phyloP scores from a whole-genome alignment of 2,888 invertebrate species.

The Hydropsyche betteni region DNA sequence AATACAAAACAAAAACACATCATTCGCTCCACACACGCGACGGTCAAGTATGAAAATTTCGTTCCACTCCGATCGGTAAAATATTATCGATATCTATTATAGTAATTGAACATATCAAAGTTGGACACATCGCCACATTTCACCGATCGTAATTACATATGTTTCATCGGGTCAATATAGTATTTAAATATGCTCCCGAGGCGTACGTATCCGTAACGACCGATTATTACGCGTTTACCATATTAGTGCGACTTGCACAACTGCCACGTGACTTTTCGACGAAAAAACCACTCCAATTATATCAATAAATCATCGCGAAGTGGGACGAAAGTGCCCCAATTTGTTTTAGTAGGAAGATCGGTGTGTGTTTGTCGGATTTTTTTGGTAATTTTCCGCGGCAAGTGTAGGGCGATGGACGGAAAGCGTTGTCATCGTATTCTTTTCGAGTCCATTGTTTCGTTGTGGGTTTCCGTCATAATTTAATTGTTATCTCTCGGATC shows the following conservation, averaged over 20 bases:
- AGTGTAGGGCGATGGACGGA: not conserved
- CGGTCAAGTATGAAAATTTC: not conserved
- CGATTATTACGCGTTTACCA: constrained; percentile 11
- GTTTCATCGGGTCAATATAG: constrained; percentile 19
- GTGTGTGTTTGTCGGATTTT: too few relatives aligned
- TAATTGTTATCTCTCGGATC: not conserved
- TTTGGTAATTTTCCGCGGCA: too few relatives aligned
- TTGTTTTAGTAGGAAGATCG: too few relatives aligned
- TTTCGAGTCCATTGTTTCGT: not conserved
- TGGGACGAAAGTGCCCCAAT: too few relatives aligned
- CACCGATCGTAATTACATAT: constrained; percentile 7
- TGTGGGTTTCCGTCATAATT: constrained; percentile 18
- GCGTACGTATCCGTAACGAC: not conserved
- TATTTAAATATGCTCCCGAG: constrained; percentile 11
- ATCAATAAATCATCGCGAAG: too few relatives aligned
- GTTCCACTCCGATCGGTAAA: not conserved
- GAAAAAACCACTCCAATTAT: too few relatives aligned
- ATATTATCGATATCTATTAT: constrained; percentile 1
- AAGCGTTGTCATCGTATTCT: not conserved
- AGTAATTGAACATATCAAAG: constrained; percentile 22
- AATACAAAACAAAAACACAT: too few relatives aligned
- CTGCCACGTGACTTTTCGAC: too few relatives aligned
- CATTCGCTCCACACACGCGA: not conserved
- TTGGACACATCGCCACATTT: constrained; percentile 24
- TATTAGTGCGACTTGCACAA: constrained; percentile 5